phyloP scores from a whole-genome alignment of 2,113 vertebrate genomes.

The Bufo bufo region DNA sequence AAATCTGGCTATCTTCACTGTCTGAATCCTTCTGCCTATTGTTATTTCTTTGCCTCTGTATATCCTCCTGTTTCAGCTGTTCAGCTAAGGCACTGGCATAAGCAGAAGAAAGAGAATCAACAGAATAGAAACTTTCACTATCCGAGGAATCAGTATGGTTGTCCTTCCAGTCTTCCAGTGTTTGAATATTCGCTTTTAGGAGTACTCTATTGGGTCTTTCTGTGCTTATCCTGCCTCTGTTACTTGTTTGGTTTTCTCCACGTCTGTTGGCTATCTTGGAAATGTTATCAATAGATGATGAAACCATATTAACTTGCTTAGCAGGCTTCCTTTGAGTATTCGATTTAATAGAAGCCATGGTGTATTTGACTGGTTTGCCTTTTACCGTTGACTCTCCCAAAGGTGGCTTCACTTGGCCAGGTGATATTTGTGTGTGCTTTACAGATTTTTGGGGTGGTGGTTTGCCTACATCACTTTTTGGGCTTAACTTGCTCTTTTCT shows the following conservation, averaged over 20 bases:
- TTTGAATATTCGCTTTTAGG: constrained; percentile 63
- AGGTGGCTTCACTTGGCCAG: constrained; percentile 68
- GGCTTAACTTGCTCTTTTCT: constrained; percentile 58
- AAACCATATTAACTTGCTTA: constrained; percentile 64
- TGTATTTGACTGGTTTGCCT: constrained; percentile 65
- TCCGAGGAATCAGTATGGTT: constrained; percentile 78
- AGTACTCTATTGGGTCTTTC: constrained; percentile 73
- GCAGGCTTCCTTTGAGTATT: constrained; percentile 63
- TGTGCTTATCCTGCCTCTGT: constrained; percentile 78
- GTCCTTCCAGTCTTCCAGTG: constrained; percentile 64
- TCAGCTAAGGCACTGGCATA: constrained; percentile 72
- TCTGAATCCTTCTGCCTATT: constrained; percentile 76
- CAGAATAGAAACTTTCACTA: constrained; percentile 86
- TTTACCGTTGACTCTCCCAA: constrained; percentile 62
- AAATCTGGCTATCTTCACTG: constrained; percentile 88
- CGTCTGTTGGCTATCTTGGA: constrained; percentile 66
- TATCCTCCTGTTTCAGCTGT: constrained; percentile 72
- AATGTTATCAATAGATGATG: constrained; percentile 78
- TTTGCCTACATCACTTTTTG: constrained; percentile 56
- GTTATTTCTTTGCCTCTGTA: constrained; percentile 60
- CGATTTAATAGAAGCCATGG: constrained; percentile 60
- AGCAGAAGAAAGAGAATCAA: constrained; percentile 88
- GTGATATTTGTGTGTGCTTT: constrained; percentile 60
- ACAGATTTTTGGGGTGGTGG: constrained; percentile 60
- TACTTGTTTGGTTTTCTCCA: constrained; percentile 47